These are phyloP conservation scores for Coenobita brevimanus DNA, from an alignment of 1,140 invertebrate species.

Conservation along the genomic window DNA sequence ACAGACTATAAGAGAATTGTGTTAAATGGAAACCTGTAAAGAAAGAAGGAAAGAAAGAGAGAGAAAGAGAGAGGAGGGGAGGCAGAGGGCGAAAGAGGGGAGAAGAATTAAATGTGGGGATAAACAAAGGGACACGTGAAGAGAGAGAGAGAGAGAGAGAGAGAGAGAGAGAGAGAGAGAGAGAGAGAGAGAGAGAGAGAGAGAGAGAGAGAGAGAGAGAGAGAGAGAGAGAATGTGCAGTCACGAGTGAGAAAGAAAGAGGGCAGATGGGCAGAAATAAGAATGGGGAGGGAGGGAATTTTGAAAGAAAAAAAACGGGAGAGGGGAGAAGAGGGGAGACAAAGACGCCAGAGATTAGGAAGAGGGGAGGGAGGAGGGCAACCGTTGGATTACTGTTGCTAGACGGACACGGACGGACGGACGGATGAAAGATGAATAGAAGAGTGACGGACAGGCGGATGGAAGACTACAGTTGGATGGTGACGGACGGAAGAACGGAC, in stretches of 20 bases:
- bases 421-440: too few relatives aligned
- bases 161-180: background rate
- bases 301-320: background rate
- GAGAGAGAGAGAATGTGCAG: background rate
- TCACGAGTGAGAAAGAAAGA: background rate
- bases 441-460: too few relatives aligned
- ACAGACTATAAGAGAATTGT: too few relatives aligned
- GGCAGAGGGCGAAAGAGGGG: background rate
- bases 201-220: background rate
- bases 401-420: too few relatives aligned
- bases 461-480: too few relatives aligned
- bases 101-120: background rate
- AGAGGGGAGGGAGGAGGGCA: too few relatives aligned
- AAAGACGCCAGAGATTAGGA: too few relatives aligned
- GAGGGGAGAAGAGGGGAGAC: background rate
- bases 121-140: background rate
- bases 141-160: background rate
- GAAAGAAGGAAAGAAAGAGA: background rate
- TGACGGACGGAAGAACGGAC: too few relatives aligned
- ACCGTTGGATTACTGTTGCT: too few relatives aligned
- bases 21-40: too few relatives aligned
- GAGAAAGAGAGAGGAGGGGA: background rate
- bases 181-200: constrained; percentile 11
- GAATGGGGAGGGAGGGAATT: background rate
- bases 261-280: background rate